Percentiles rank a stretch among this genome's conserved stretches.
phyloP scores from a whole-genome alignment of 1,140 invertebrate genomes.

The Pseudomyrmex sp. region DNA sequence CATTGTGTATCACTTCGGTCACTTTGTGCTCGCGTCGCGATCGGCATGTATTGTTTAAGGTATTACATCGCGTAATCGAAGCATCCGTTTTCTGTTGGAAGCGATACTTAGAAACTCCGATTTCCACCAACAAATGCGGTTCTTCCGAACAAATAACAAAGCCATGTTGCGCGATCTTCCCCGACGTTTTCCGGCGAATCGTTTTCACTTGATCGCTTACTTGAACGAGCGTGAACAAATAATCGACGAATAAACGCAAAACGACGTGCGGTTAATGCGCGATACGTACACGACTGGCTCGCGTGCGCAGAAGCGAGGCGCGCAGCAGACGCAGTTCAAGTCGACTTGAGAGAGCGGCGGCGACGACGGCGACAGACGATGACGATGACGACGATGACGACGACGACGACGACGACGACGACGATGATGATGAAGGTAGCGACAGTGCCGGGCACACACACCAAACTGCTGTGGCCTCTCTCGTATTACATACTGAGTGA shows the following conservation, averaged over 20 bases:
- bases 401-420: not conserved
- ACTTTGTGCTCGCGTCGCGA: not conserved
- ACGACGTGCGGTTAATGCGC: slow-evolving; percentile 16
- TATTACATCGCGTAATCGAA: slow-evolving; percentile 23
- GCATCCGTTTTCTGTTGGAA: not conserved
- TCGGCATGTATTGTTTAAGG: slow-evolving; percentile 15
- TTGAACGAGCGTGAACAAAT: slow-evolving; percentile 19
- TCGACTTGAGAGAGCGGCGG: slow-evolving; percentile 49
- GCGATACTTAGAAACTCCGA: not conserved
- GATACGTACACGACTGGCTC: slow-evolving; percentile 22
- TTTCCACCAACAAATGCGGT: not conserved
- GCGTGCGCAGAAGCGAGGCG: slow-evolving; percentile 71
- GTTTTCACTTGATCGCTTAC: slow-evolving; percentile 32
- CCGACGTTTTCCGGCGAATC: not conserved
- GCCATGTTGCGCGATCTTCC: slow-evolving; percentile 6
- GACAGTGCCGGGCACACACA: slow-evolving; percentile 23
- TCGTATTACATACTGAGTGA: slow-evolving; percentile 70
- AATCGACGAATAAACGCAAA: slow-evolving; percentile 47
- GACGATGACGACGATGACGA: slow-evolving; percentile 38
- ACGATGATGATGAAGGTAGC: slow-evolving; percentile 26
- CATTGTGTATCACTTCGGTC: slow-evolving; percentile 12
- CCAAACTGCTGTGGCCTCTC: slow-evolving; percentile 43
- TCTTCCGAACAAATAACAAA: not conserved
- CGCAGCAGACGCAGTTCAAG: slow-evolving; percentile 71
- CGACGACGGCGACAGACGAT: slow-evolving; percentile 9